These are phyloP conservation scores for Scaptodrosophila latifasciaeformis DNA, from an alignment of 2,888 invertebrate species.

Conservation along the genomic window DNA sequence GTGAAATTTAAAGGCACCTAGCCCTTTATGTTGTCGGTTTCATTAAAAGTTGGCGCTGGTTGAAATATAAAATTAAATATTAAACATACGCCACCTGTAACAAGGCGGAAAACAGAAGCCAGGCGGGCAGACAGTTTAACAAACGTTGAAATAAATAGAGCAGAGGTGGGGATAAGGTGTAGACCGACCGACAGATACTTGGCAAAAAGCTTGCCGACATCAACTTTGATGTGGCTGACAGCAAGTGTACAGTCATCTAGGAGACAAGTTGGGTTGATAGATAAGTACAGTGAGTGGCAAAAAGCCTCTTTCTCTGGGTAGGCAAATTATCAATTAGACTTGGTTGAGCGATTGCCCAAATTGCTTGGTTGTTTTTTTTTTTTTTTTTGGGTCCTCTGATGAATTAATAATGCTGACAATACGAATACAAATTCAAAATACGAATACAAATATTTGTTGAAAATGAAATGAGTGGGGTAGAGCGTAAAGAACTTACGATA, in stretches of 20 bases:
- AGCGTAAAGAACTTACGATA: constrained; percentile 88
- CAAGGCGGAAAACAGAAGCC: no score
- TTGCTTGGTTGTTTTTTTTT: constrained; percentile 3
- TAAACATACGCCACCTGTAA: constrained; percentile 38
- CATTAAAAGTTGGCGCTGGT: constrained; percentile 52
- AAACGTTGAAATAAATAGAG: not conserved
- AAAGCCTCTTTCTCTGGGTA: not conserved
- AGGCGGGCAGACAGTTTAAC: not conserved
- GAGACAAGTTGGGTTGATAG: not conserved
- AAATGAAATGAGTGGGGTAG: constrained; percentile 1
- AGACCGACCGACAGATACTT: no score
- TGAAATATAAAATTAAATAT: constrained; percentile 49
- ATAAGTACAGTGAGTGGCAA: not conserved
- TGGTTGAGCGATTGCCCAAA: not conserved
- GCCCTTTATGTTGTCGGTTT: constrained; percentile 34
- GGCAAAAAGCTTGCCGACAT: no score
- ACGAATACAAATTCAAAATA: no score
- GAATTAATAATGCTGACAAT: constrained; percentile 27
- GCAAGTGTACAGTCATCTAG: not conserved
- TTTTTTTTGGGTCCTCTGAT: no score
- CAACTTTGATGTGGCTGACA: constrained; percentile 31
- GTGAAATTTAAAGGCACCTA: not conserved
- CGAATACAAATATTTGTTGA: not conserved
- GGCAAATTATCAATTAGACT: not conserved
- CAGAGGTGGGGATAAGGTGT: no score